phyloP scores from a whole-genome alignment of 1,140 invertebrate genomes.

The Drosophila neocordata region DNA sequence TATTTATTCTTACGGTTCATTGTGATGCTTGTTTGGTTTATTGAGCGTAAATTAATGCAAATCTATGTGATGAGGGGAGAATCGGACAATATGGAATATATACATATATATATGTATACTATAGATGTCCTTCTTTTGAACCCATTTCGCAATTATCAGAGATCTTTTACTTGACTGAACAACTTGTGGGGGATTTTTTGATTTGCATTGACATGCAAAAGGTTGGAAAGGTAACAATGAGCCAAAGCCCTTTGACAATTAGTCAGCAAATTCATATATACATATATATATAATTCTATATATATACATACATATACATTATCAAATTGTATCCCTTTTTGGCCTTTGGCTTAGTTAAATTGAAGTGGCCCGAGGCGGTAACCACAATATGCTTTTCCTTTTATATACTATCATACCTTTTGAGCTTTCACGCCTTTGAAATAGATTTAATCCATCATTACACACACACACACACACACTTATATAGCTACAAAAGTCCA shows the following conservation, averaged over 20 bases:
- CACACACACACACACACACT: constrained; percentile 32
- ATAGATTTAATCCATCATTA: constrained; percentile 81
- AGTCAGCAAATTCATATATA: constrained; percentile 31
- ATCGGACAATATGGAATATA: too few species aligned
- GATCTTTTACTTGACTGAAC: constrained; percentile 68
- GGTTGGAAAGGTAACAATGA: neutral
- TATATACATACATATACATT: constrained; percentile 46
- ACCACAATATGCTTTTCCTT: constrained; percentile 64
- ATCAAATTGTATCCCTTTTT: constrained; percentile 33
- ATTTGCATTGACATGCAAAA: constrained; percentile 55
- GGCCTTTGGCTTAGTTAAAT: constrained; percentile 61
- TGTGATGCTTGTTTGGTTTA: constrained; percentile 35
- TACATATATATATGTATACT: neutral
- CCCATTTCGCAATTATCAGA: constrained; percentile 60
- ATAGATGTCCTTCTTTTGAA: constrained; percentile 32
- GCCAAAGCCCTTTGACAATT: constrained; percentile 65
- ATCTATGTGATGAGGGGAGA: constrained; percentile 13
- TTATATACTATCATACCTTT: constrained; percentile 72
- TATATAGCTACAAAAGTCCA: constrained; percentile 11
- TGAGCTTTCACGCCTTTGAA: constrained; percentile 78
- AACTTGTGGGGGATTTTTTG: constrained; percentile 27
- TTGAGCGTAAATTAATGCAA: constrained; percentile 65
- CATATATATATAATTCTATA: neutral
- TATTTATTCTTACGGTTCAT: constrained; percentile 16
- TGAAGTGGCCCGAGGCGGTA: constrained; percentile 59